Base-by-base conservation (phyloP, 2,888 invertebrate genomes). In the Luperina nickerlii region DNA sequence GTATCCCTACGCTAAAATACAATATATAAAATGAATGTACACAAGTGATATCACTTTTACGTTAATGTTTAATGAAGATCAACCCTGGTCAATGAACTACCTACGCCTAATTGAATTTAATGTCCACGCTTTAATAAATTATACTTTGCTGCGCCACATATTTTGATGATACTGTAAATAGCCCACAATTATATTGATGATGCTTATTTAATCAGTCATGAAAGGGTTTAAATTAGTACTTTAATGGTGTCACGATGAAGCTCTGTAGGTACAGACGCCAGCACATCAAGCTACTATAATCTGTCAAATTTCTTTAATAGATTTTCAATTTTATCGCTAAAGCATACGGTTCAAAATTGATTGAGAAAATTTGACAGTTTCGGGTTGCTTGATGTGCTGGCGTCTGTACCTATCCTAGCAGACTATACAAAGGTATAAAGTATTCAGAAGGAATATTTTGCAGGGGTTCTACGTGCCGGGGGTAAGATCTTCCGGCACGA, bases 111-210 rank as follows among this genome's bases (percentile, higher is more conserved):
- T 69, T 15, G 38, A 81, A 75, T 42, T 67, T 6, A n/a, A 51
- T 65, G 48, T 54, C 48, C 24, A 76, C 66, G 62, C 45, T 60
- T 62, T n/a, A 72, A 74, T 67, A 62, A 74, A 82, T 78, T 27
- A 66, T 66, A 70, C 54, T 54, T 54, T 65, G 48, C n/a, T 6
- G 15, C n/a, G 45, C 15, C 5, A 45, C 60, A 62, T 24, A 73
- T 73, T 79, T 15, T 57, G 7, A n/a, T n/a, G 18, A 62, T 18
- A 54, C 15, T 38, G 32, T 67, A 9, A 54, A 38, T 15, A 45
- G 68, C 15, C n/a, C 2, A 45, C 65, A 62, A 82, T 74, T 78
- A 62, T 27, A 69, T 70, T 81, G 42, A 45, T 38, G 54, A 20
- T 8, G 0, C 6, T 45, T 6, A 45, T 24, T 73, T n/a, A n/a